These are phyloP conservation scores for Halcyon smyrnensis DNA, from an alignment of 2,797 vertebrate genomes.

Conservation along the genomic window DNA sequence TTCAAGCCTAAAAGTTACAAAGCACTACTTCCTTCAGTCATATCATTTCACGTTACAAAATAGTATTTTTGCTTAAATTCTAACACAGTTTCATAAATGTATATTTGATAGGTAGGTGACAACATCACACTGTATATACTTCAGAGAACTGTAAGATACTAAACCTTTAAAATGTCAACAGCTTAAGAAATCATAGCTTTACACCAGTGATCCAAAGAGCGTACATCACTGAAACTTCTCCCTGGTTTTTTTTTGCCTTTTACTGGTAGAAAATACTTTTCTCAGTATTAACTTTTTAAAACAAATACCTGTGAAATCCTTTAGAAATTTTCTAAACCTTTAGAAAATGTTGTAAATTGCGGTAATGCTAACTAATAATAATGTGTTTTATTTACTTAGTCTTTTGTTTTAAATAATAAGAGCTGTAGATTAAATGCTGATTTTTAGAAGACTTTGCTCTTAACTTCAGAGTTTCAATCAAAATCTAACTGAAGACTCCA, in stretches of 20 bases:
- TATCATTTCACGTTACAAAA: not conserved
- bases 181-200: not conserved
- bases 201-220: not conserved
- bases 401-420: not conserved
- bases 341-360: not conserved
- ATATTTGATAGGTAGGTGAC: not conserved
- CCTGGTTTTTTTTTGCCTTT: not conserved
- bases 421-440: not conserved
- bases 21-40: not conserved
- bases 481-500: conserved; percentile 32
- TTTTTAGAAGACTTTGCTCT: not conserved
- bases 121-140: not conserved
- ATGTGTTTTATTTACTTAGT: not conserved
- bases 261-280: not conserved
- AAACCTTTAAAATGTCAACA: not conserved
- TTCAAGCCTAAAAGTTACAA: not conserved
- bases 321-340: not conserved
- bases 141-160: not conserved
- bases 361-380: not conserved
- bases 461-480: conserved; percentile 20
- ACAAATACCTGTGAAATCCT: not conserved
- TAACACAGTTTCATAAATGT: not conserved
- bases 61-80: not conserved
- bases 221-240: not conserved
- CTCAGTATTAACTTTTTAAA: not conserved